These are phyloP conservation scores for Leptopilina clavipes DNA, from an alignment of 1,140 invertebrate species.

Conservation along the genomic window DNA sequence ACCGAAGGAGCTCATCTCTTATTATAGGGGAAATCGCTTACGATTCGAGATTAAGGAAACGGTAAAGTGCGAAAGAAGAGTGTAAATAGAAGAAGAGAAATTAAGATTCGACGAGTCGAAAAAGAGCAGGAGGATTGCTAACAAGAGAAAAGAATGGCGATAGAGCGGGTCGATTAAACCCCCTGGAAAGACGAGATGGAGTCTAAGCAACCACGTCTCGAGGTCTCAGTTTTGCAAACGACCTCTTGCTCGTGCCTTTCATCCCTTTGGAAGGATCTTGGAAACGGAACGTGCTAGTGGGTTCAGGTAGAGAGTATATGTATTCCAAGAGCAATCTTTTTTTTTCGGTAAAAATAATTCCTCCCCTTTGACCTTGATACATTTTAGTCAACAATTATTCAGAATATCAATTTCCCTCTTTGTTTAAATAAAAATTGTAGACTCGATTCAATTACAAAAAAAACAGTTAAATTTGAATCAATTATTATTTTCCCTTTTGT, in stretches of 20 bases:
- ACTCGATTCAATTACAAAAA: too few species aligned
- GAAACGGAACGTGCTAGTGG: slow-evolving; percentile 22
- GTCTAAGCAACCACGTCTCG: neutral
- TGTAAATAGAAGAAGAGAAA: slow-evolving; percentile 30
- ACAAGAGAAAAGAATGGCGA: neutral
- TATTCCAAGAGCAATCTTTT: neutral
- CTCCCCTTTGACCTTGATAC: neutral
- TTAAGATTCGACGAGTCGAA: slow-evolving; percentile 24
- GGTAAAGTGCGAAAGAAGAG: slow-evolving; percentile 25
- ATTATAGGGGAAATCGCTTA: neutral
- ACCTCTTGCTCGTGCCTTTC: slow-evolving; percentile 3
- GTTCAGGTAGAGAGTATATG: neutral
- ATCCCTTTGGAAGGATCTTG: slow-evolving; percentile 6
- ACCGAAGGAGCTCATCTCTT: neutral
- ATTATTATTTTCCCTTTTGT: too few species aligned
- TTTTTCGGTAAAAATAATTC: neutral
- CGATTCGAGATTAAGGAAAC: slow-evolving; percentile 23
- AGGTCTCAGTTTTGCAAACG: slow-evolving; percentile 30
- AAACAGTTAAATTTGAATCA: too few species aligned
- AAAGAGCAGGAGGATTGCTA: slow-evolving; percentile 6
- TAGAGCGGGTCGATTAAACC: slow-evolving; percentile 10
- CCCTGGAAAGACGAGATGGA: slow-evolving; percentile 20
- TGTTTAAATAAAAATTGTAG: too few species aligned
- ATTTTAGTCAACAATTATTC: too few species aligned
- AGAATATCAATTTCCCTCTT: too few species aligned